Base-by-base conservation (phyloP, 2,797 vertebrate species). In the Apogon talboti region DNA sequence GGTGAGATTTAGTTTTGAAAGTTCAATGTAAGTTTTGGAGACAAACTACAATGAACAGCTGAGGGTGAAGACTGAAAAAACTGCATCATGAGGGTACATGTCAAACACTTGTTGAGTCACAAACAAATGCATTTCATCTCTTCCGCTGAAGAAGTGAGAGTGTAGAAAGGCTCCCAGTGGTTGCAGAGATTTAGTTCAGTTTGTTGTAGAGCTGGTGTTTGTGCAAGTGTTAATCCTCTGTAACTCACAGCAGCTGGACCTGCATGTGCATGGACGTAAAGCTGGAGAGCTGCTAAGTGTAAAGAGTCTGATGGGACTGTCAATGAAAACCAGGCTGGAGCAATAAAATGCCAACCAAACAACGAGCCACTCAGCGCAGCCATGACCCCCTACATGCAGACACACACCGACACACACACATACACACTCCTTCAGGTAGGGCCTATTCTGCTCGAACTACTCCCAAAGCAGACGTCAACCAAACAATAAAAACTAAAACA, bases 291-390 rank as follows among this genome's bases (percentile, higher is more conserved):
- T 69, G 74, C 78, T 71, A 15, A 52, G 61, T 33, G 65, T 90
- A 83, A 91, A 89, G 87, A 87, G 82, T 74, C 90, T 85, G 75
- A 86, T 84, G 90, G 89, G 90, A 91, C 84, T 28, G 19, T 82
- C 84, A 88, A 88, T 92, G 85, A 91, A 92, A 90, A 86, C 83
- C 86, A 88, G 86, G 85, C 90, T 71, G 82, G 12, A 6, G 85
- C 78, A 76, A 83, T 92, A 90, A 92, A 92, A 84, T 3, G 54
- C 30, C 59, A 19, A 79, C 67, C 73, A 87, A 91, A 93, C 89
- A 91, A 90, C 64, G 76, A 88, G 78, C 80, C 86, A 65, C 74
- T 87, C 74, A 90, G 81, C 61, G 51, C 54, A 53, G 65, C 64
- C 51, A 38, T 48, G 70, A 78, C 82, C 86, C 80, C 83, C 83